A percentile compares a stretch with the other conserved stretches of the same genome.
phyloP scores from a whole-genome alignment of 23 tunicate genomes.

The Diplosoma virens region DNA sequence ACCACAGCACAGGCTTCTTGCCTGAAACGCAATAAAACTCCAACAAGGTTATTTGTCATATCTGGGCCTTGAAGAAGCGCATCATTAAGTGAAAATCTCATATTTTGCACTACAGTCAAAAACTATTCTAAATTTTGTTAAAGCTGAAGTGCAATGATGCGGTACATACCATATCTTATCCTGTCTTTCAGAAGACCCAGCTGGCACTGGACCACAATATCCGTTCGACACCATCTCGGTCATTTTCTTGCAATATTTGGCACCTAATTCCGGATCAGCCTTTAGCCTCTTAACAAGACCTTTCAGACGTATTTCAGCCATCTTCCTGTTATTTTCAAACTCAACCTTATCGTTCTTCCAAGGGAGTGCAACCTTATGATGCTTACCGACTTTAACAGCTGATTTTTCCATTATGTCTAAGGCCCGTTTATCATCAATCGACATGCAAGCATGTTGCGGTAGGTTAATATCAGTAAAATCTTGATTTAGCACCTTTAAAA shows the following conservation, averaged over 20 bases:
- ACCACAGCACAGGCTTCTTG: neutral
- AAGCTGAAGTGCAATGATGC: slow-evolving; percentile 1
- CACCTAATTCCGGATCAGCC: neutral
- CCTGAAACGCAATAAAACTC: neutral
- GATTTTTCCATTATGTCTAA: neutral
- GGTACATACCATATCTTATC: slow-evolving; percentile 1
- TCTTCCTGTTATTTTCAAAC: neutral
- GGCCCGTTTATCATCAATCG: neutral
- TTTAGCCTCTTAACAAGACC: neutral
- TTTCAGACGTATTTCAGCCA: neutral
- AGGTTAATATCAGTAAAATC: neutral
- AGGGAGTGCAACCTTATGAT: neutral
- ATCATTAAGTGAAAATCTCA: slow-evolving; percentile 4
- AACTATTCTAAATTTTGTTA: slow-evolving; percentile 3
- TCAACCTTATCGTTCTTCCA: neutral
- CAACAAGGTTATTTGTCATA: neutral
- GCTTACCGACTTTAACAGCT: neutral
- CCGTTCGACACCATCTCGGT: neutral
- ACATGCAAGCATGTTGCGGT: neutral
- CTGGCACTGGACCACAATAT: neutral
- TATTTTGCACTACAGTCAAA: slow-evolving; percentile 14
- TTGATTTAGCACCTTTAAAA: neutral
- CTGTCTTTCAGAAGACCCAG: no score
- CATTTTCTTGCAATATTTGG: neutral
- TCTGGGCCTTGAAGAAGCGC: neutral